A percentile compares a stretch with the other conserved stretches of the same genome.
Evolutionary conservation across 2,797 vertebrate genomes (phyloP).

Genomic region (Limnodromus scolopaceus): DNA sequence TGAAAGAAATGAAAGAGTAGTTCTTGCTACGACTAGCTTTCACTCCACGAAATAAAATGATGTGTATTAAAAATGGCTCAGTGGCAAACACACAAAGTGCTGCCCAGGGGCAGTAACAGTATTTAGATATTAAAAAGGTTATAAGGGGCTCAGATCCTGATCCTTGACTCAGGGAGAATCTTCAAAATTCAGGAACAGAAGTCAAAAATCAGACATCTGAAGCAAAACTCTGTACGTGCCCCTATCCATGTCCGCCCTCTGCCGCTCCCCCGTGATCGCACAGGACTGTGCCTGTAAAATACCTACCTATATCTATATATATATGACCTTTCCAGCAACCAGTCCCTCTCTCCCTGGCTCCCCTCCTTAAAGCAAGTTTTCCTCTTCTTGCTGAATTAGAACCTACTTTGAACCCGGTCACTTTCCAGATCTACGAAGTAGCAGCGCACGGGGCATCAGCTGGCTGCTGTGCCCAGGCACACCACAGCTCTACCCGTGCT

Average conservation of each 20-base stretch:
- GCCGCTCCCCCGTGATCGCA: background rate
- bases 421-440: background rate
- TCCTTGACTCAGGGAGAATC: background rate
- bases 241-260: background rate
- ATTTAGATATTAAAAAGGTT: slow-evolving; percentile 8
- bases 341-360: background rate
- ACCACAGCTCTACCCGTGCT: background rate
- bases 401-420: background rate
- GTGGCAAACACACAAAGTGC: background rate
- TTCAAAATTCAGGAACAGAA: background rate
- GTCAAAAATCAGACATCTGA: background rate
- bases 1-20: slow-evolving; percentile 18
- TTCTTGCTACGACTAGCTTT: background rate
- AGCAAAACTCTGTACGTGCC: background rate
- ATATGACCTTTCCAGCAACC: background rate
- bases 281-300: background rate
- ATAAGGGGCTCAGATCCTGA: background rate
- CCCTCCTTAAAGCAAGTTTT: background rate
- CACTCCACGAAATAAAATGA: background rate
- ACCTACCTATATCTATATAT: background rate
- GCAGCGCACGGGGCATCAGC: background rate
- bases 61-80: background rate
- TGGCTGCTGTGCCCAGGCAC: background rate
- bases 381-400: background rate
- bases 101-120: background rate